These are phyloP conservation scores for Clarias fuscus DNA, from an alignment of 2,797 vertebrate species.

Conservation along the genomic window DNA sequence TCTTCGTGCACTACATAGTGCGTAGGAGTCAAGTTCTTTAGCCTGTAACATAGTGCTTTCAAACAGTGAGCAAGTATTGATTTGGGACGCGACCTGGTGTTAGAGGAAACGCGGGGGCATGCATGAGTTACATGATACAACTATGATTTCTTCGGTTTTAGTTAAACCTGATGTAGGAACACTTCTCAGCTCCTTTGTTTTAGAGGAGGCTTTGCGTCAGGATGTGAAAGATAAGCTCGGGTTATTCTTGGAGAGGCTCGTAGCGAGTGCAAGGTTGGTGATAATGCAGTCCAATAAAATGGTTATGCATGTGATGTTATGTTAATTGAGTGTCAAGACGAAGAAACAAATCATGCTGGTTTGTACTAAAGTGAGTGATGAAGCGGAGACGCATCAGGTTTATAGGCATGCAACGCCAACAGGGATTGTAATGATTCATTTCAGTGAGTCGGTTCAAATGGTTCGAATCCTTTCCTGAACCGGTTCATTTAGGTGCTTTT, in stretches of 20 bases:
- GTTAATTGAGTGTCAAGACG: background rate
- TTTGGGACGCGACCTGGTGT: background rate
- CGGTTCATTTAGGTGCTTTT: background rate
- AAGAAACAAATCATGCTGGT: background rate
- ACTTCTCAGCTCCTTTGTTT: conserved; percentile 3
- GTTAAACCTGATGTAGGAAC: background rate
- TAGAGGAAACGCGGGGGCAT: no score
- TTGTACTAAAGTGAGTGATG: background rate
- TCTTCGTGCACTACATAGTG: background rate
- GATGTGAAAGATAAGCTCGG: conserved; percentile 36
- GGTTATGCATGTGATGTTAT: background rate
- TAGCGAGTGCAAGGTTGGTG: conserved; percentile 40
- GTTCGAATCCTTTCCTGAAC: background rate
- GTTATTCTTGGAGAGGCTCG: conserved; percentile 37
- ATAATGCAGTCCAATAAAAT: background rate
- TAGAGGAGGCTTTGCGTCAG: conserved; percentile 16
- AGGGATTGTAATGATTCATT: background rate
- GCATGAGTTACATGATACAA: background rate
- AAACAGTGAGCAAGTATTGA: background rate
- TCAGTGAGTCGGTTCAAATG: background rate
- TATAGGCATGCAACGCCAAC: background rate
- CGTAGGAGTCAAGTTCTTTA: background rate
- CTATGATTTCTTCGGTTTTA: conserved; percentile 21
- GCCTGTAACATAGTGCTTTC: background rate
- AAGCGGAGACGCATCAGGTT: background rate